Evolutionary conservation across 2,888 invertebrate species (phyloP).

Genomic region (Drosophila eohydei): DNA sequence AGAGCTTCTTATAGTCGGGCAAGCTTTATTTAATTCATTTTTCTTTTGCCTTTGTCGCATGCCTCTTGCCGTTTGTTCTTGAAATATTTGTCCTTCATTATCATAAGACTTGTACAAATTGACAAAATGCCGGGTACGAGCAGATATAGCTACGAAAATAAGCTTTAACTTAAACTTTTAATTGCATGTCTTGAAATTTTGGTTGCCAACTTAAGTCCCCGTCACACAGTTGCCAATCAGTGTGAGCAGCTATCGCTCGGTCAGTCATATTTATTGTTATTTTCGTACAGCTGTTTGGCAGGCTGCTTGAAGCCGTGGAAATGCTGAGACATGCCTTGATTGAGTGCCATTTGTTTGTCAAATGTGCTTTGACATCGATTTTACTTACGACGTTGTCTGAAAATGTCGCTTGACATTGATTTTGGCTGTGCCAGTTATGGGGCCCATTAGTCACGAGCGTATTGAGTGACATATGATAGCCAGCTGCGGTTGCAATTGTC

Average conservation of each 20-base stretch:
- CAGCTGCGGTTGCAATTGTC: constrained; percentile 51
- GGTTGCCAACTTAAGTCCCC: background rate
- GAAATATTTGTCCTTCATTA: constrained; percentile 70
- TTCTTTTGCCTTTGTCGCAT: constrained; percentile 17
- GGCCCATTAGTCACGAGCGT: constrained; percentile 63
- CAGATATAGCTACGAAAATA: constrained; percentile 26
- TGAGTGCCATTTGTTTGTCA: constrained; percentile 62
- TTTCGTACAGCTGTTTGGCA: constrained; percentile 24
- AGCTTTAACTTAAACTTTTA: constrained; percentile 52
- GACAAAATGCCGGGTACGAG: constrained; percentile 33
- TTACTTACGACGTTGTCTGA: constrained; percentile 57
- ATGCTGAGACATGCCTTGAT: constrained; percentile 47
- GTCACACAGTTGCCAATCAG: constrained; percentile 23
- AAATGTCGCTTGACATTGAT: constrained; percentile 70
- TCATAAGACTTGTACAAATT: constrained; percentile 58
- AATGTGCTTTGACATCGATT: constrained; percentile 58
- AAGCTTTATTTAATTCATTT: background rate
- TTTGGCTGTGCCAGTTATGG: constrained; percentile 48
- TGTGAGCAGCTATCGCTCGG: constrained; percentile 34
- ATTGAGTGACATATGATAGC: constrained; percentile 74
- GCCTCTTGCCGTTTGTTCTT: constrained; percentile 53
- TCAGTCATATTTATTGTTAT: constrained; percentile 54
- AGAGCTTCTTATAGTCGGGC: background rate
- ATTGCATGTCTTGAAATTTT: constrained; percentile 45
- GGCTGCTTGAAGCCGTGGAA: constrained; percentile 13